These are phyloP conservation scores for Lindbergichthys nudifrons DNA, from an alignment of 2,797 vertebrate species.

Conservation along the genomic window DNA sequence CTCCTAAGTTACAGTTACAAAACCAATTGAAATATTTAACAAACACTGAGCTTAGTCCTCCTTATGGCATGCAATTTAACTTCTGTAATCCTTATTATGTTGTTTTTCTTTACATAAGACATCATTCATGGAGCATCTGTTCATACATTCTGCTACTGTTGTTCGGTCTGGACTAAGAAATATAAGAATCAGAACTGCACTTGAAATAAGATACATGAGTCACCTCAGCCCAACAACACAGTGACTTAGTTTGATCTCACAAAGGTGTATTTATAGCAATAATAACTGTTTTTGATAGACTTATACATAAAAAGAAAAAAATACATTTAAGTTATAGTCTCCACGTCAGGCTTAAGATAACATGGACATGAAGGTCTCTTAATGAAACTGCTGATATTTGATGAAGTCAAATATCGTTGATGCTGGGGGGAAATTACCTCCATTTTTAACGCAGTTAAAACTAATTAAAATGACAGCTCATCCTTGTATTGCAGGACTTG, in stretches of 20 bases:
- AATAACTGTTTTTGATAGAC: background rate
- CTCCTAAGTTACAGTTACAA: background rate
- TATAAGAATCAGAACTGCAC: slow-evolving; percentile 22
- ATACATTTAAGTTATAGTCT: background rate
- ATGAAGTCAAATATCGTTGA: slow-evolving; percentile 10
- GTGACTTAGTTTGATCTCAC: background rate
- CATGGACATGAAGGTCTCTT: background rate
- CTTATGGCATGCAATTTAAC: background rate
- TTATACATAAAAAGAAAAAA: background rate
- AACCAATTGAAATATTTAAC: background rate
- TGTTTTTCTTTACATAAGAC: slow-evolving; percentile 23
- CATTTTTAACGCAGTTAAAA: background rate
- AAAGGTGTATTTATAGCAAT: background rate
- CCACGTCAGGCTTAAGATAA: background rate
- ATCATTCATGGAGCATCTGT: background rate
- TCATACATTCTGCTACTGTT: background rate
- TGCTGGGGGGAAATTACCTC: slow-evolving; percentile 5
- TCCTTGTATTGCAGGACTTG: background rate
- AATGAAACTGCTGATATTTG: background rate
- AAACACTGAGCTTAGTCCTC: background rate
- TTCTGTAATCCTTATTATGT: background rate
- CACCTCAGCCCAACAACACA: slow-evolving; percentile 26
- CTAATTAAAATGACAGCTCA: background rate
- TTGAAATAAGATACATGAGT: slow-evolving; percentile 45
- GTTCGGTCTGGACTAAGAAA: slow-evolving; percentile 12